Evolutionary conservation across 2,888 invertebrate genomes (phyloP).

Genomic region (Eupithecia subumbrata): DNA sequence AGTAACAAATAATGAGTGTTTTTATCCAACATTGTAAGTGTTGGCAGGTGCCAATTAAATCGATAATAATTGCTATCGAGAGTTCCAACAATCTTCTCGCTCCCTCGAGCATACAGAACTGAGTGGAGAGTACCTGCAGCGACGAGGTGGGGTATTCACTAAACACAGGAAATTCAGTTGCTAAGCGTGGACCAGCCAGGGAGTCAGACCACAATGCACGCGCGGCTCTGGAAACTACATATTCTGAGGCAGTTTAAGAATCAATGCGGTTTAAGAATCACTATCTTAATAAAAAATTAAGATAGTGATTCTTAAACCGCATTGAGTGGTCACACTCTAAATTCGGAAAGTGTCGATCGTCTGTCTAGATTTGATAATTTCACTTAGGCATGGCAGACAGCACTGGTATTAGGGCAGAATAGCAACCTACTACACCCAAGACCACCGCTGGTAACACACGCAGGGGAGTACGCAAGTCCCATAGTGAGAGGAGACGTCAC

Average conservation of each 20-base stretch:
- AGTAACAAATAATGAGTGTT: slow-evolving; percentile 3
- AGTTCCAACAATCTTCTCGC: slow-evolving; percentile 22
- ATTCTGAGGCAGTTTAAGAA: neutral
- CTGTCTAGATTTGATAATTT: neutral
- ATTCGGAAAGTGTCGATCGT: neutral
- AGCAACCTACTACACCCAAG: too few species aligned
- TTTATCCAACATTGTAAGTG: neutral
- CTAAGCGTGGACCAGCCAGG: neutral
- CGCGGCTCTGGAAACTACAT: neutral
- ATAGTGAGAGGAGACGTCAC: too few species aligned
- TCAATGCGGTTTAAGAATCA: too few species aligned
- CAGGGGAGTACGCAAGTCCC: too few species aligned
- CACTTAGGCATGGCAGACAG: too few species aligned
- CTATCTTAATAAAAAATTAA: too few species aligned
- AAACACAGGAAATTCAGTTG: neutral
- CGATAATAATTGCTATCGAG: slow-evolving; percentile 32
- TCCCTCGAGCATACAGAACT: slow-evolving; percentile 2
- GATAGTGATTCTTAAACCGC: neutral
- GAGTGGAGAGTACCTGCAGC: neutral
- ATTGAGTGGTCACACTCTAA: neutral
- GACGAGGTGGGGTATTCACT: neutral
- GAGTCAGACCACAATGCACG: neutral
- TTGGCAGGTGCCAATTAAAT: slow-evolving; percentile 26
- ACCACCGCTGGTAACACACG: too few species aligned
- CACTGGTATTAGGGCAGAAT: too few species aligned